These are phyloP conservation scores for Drosophila parabipectinata DNA, from an alignment of 1,140 invertebrate species.

Conservation along the genomic window DNA sequence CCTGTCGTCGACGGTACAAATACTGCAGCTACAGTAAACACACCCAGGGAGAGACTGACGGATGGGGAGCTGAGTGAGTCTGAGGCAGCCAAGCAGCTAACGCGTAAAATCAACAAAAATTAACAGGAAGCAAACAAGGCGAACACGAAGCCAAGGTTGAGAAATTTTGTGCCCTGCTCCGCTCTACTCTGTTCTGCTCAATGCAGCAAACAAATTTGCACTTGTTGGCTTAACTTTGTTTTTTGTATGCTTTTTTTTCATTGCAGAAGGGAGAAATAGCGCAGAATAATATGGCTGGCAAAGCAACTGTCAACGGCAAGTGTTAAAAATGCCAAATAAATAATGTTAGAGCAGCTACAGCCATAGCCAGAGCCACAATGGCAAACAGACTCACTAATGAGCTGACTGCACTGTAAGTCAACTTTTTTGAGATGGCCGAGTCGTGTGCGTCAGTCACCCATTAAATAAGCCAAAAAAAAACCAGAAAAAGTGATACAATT, in stretches of 20 bases:
- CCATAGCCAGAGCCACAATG: slow-evolving; percentile 43
- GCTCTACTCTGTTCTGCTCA: slow-evolving; percentile 9
- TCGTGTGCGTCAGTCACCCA: slow-evolving; percentile 8
- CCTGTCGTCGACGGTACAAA: slow-evolving; percentile 30
- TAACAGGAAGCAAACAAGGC: slow-evolving; percentile 42
- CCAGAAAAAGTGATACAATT: slow-evolving; percentile 39
- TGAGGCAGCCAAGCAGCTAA: slow-evolving; percentile 44
- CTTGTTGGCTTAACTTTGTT: slow-evolving; percentile 52
- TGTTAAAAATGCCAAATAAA: slow-evolving; percentile 75
- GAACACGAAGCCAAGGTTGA: slow-evolving; percentile 36
- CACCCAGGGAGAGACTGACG: slow-evolving; percentile 13
- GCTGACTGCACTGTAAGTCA: slow-evolving; percentile 49
- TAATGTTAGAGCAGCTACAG: slow-evolving; percentile 57
- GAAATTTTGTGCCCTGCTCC: slow-evolving; percentile 24
- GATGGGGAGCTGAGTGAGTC: slow-evolving; percentile 15
- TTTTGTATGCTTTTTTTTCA: not conserved
- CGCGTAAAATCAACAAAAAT: slow-evolving; percentile 63
- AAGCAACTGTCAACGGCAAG: slow-evolving; percentile 60
- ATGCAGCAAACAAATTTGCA: slow-evolving; percentile 68
- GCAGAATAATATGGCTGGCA: slow-evolving; percentile 34
- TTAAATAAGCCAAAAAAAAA: not conserved
- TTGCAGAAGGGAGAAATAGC: slow-evolving; percentile 36
- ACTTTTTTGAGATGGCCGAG: slow-evolving; percentile 1
- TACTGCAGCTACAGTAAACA: slow-evolving; percentile 48
- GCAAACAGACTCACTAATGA: slow-evolving; percentile 68